Percentiles rank a stretch among this genome's conserved stretches.
Evolutionary conservation across 2,888 invertebrate species (phyloP).

Genomic region (Agriotes lineatus): DNA sequence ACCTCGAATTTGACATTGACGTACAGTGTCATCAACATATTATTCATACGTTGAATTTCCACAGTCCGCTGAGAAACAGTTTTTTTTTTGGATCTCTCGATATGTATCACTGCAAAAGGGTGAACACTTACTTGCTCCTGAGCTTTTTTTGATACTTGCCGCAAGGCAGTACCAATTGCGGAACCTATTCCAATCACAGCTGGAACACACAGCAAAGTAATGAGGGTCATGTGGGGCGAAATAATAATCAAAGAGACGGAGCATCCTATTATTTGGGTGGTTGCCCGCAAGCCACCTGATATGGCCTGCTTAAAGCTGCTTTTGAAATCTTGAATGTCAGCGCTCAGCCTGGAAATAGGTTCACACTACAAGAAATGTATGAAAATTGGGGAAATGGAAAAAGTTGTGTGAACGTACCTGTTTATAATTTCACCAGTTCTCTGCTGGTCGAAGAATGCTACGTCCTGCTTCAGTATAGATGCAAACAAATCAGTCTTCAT

Average conservation of each 20-base stretch:
- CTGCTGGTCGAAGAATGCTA: constrained; percentile 91
- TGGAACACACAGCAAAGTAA: constrained; percentile 88
- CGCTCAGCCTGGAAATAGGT: constrained; percentile 78
- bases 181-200: constrained; percentile 88
- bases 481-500: constrained; percentile 86
- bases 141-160: constrained; percentile 82
- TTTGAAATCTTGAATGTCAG: constrained; percentile 97
- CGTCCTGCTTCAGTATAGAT: constrained; percentile 87
- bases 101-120: too few species aligned
- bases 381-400: constrained; percentile 1
- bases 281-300: constrained; percentile 90
- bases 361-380: constrained; percentile 25
- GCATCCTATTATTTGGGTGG: constrained; percentile 87
- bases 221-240: constrained; percentile 89
- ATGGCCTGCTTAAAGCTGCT: constrained; percentile 95
- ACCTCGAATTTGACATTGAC: too few species aligned
- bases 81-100: too few species aligned
- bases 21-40: too few species aligned
- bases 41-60: too few species aligned
- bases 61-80: too few species aligned
- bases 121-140: constrained; percentile 79
- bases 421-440: constrained; percentile 94
- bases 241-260: constrained; percentile 84
- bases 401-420: constrained; percentile 68
- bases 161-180: constrained; percentile 82